A percentile compares a stretch with the other conserved stretches of the same genome.
phyloP scores from a whole-genome alignment of 2,888 invertebrate species.

The Megamerina dolium region DNA sequence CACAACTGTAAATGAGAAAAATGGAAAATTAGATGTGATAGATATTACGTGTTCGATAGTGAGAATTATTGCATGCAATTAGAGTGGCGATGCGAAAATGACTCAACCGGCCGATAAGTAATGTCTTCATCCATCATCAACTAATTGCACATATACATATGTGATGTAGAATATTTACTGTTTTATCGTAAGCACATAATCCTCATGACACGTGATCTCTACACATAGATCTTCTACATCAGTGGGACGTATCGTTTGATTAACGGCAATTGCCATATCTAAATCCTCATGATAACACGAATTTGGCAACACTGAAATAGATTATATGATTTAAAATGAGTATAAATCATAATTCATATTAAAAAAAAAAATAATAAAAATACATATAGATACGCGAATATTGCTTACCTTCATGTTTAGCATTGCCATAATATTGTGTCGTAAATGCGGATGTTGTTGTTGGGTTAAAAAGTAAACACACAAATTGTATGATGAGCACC shows the following conservation, averaged over 20 bases:
- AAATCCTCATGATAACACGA: slow-evolving; percentile 33
- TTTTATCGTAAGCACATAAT: slow-evolving; percentile 33
- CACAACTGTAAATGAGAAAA: slow-evolving; percentile 27
- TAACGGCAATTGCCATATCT: slow-evolving; percentile 25
- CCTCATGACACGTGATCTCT: slow-evolving; percentile 29
- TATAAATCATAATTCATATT: too few species aligned
- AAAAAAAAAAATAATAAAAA: too few species aligned
- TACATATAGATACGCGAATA: too few species aligned
- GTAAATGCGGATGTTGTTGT: too few species aligned
- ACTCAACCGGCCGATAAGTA: not conserved
- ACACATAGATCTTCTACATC: slow-evolving; percentile 25
- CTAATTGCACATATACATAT: not conserved
- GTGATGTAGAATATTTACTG: slow-evolving; percentile 27
- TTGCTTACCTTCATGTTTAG: slow-evolving; percentile 28
- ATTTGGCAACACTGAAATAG: slow-evolving; percentile 17
- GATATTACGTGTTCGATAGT: too few species aligned
- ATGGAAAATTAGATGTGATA: too few species aligned
- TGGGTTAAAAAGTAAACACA: too few species aligned
- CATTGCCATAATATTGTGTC: slow-evolving; percentile 31
- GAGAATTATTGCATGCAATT: not conserved
- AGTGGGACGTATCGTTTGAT: slow-evolving; percentile 26
- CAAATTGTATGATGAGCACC: too few species aligned
- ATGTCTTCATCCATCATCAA: not conserved
- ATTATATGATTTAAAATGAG: too few species aligned
- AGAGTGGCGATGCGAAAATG: not conserved